Evolutionary conservation across 2,888 invertebrate genomes (phyloP).

Genomic region (Microplitis deprimator): DNA sequence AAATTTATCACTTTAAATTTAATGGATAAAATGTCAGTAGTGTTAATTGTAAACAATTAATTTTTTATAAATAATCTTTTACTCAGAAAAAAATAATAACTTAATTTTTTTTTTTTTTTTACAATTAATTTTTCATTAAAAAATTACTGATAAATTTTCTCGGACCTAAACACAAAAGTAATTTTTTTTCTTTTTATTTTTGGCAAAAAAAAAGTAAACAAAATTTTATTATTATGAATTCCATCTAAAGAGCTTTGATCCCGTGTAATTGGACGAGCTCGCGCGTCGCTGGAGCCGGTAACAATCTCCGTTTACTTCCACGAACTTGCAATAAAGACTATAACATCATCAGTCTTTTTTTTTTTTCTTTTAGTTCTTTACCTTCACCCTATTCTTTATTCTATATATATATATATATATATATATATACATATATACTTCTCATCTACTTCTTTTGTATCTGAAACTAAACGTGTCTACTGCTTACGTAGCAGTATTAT

Average conservation of each 20-base stretch:
- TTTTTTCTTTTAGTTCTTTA: not conserved
- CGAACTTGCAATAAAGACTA: slow-evolving; percentile 35
- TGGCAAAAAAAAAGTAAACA: not conserved
- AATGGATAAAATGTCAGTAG: too few species aligned
- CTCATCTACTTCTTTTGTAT: slow-evolving; percentile 11
- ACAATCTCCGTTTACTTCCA: slow-evolving; percentile 41
- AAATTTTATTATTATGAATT: slow-evolving; percentile 8
- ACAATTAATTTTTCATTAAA: too few species aligned
- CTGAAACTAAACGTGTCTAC: not conserved
- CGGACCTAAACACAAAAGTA: too few species aligned
- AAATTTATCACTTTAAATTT: too few species aligned
- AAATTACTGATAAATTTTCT: too few species aligned
- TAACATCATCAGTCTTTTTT: slow-evolving; percentile 15
- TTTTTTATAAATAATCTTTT: too few species aligned
- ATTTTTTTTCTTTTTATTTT: too few species aligned
- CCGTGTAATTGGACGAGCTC: slow-evolving; percentile 36
- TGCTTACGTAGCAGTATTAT: slow-evolving; percentile 27
- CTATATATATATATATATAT: slow-evolving; percentile 9
- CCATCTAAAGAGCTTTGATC: slow-evolving; percentile 39
- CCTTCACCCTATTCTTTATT: slow-evolving; percentile 14
- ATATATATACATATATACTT: not conserved
- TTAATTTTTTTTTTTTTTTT: too few species aligned
- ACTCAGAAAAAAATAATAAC: too few species aligned
- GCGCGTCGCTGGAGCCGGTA: slow-evolving; percentile 33
- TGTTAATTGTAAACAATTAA: too few species aligned